phyloP scores from a whole-genome alignment of 1,140 invertebrate species.

The Drosophila azteca region DNA sequence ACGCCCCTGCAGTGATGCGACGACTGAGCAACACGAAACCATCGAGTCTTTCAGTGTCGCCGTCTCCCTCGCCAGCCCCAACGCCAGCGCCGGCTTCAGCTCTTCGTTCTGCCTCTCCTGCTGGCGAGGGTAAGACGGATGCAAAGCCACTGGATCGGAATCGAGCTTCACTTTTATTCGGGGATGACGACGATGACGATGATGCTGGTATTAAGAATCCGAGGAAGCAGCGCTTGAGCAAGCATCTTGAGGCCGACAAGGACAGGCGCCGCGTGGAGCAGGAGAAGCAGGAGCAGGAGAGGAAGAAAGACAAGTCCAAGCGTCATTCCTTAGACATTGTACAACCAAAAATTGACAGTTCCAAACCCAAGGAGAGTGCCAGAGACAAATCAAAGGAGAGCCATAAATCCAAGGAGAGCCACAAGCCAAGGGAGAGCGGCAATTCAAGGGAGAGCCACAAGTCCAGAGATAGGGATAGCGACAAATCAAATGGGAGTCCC shows the following conservation, averaged over 20 bases:
- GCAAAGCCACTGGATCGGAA: conserved; percentile 69
- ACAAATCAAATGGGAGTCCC: conserved; percentile 18
- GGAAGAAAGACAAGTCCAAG: conserved; percentile 39
- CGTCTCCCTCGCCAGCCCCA: neutral
- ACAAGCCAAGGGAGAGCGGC: too few species aligned
- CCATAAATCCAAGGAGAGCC: too few species aligned
- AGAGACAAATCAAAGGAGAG: neutral
- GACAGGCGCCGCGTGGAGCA: conserved; percentile 63
- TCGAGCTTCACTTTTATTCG: conserved; percentile 84
- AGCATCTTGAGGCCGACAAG: conserved; percentile 84
- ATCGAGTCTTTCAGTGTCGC: neutral
- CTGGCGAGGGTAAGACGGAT: conserved; percentile 3
- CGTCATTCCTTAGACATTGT: conserved; percentile 36
- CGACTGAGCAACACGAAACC: conserved; percentile 21
- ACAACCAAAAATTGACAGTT: neutral
- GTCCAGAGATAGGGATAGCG: neutral
- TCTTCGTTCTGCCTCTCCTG: neutral
- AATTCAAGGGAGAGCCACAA: conserved; percentile 8
- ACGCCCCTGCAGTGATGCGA: conserved; percentile 44
- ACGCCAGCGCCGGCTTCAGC: neutral
- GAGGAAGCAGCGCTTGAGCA: conserved; percentile 75
- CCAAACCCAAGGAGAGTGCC: neutral
- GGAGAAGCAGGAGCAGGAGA: conserved; percentile 45
- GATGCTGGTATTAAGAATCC: conserved; percentile 13
- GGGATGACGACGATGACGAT: conserved; percentile 83